Conservation (phyloP, 2,113 vertebrate species). For the Dromiciops gliroides region DNA sequence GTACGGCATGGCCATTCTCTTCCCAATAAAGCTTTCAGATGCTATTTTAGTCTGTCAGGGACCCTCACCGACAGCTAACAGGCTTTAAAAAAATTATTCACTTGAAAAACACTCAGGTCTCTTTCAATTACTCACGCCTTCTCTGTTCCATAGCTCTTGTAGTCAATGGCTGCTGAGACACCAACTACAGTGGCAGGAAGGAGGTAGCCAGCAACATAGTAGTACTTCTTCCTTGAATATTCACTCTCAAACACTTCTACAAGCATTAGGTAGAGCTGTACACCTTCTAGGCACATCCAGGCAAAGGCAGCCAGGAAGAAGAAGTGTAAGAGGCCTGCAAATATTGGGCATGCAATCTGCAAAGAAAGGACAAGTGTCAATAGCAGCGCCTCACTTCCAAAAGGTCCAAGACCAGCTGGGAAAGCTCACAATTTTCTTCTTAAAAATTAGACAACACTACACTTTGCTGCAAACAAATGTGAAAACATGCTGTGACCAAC, state of each 20-base stretch:
- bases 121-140: slow-evolving; percentile 94
- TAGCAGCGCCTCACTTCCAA: slow-evolving; percentile 19
- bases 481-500: background rate
- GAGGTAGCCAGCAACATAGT: slow-evolving; percentile 97
- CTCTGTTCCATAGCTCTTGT: slow-evolving; percentile 95
- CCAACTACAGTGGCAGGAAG: slow-evolving; percentile 98
- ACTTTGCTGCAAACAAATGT: background rate
- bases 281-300: slow-evolving; percentile 99
- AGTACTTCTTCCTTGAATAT: slow-evolving; percentile 99
- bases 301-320: slow-evolving; percentile 99
- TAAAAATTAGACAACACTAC: background rate
- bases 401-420: background rate
- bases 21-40: slow-evolving; percentile 86
- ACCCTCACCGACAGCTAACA: slow-evolving; percentile 84
- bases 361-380: slow-evolving; percentile 56
- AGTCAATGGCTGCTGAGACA: slow-evolving; percentile 97
- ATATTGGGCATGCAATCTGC: slow-evolving; percentile 96
- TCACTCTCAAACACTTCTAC: slow-evolving; percentile 99
- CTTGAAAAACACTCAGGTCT: slow-evolving; percentile 85
- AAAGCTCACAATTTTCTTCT: background rate
- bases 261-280: slow-evolving; percentile 98
- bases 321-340: slow-evolving; percentile 97
- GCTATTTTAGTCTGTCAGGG: slow-evolving; percentile 85
- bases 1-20: slow-evolving; percentile 81
- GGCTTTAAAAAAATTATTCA: slow-evolving; percentile 87